Percentiles rank a stretch among this genome's conserved stretches.
These are phyloP conservation scores for Troglohyphantes excavatus DNA, from an alignment of 2,888 invertebrate species.

Conservation along the genomic window DNA sequence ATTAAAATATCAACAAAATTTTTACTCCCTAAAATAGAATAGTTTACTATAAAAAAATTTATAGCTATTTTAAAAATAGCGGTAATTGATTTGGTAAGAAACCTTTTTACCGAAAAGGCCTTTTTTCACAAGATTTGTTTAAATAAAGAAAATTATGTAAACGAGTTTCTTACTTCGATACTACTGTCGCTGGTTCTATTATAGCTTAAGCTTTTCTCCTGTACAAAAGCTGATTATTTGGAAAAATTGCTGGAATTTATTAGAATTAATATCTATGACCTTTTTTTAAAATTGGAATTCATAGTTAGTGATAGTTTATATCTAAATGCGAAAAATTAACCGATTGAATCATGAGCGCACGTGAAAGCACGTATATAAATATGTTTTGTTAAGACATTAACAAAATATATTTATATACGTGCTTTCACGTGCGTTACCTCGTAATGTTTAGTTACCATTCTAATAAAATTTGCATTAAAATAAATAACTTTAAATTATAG, in stretches of 20 bases:
- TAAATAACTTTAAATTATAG: too few species aligned
- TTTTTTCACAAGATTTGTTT: neutral
- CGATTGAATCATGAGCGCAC: neutral
- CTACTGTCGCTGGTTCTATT: neutral
- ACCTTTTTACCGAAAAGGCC: too few species aligned
- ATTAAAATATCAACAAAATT: too few species aligned
- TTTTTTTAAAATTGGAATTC: neutral
- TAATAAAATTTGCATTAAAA: too few species aligned
- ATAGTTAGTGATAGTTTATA: neutral
- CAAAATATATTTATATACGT: too few species aligned
- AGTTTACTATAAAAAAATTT: too few species aligned
- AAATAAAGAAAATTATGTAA: neutral
- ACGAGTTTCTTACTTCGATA: conserved; percentile 20
- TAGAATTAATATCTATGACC: neutral
- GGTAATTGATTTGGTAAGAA: neutral
- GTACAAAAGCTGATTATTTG: neutral
- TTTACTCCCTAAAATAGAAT: too few species aligned
- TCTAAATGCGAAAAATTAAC: conserved; percentile 1
- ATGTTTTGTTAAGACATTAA: too few species aligned
- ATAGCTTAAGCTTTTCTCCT: neutral
- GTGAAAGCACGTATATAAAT: neutral
- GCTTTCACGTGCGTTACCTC: too few species aligned
- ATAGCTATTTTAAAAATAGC: too few species aligned
- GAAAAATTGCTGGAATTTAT: conserved; percentile 17
- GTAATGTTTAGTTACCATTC: too few species aligned